Evolutionary conservation across 2,113 vertebrate genomes (phyloP).

Genomic region (Elephas maximus): DNA sequence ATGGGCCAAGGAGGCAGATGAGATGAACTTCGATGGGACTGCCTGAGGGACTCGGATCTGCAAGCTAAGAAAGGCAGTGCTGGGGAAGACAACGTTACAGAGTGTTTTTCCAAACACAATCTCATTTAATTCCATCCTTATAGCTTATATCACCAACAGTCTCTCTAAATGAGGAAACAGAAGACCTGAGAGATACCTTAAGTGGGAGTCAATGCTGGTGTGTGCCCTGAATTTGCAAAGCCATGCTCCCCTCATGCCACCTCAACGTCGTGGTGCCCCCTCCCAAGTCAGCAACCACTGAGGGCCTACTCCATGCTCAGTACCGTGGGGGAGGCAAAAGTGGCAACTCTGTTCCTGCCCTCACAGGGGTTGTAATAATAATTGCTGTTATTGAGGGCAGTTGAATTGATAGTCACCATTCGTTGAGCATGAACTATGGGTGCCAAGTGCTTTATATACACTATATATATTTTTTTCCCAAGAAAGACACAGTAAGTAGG

Average conservation of each 20-base stretch:
- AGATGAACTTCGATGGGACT: not conserved
- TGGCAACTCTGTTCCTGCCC: not conserved
- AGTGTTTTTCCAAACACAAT: not conserved
- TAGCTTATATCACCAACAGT: too few relatives aligned
- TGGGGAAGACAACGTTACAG: not conserved
- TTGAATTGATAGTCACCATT: not conserved
- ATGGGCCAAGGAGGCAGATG: not conserved
- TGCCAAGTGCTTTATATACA: not conserved
- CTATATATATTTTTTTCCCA: not conserved
- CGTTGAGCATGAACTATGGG: not conserved
- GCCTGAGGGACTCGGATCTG: not conserved
- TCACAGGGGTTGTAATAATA: not conserved
- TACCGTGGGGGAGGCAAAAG: not conserved
- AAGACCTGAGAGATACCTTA: not conserved
- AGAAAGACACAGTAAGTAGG: not conserved
- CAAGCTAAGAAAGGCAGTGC: not conserved
- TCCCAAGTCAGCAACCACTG: not conserved
- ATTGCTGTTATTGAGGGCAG: not conserved
- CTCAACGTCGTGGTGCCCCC: too few relatives aligned
- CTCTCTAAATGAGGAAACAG: not conserved
- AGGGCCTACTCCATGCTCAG: not conserved
- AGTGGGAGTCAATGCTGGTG: not conserved
- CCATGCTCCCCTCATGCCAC: rapidly evolving
- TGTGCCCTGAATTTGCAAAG: not conserved
- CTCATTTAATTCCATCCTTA: not conserved